A percentile compares a stretch with the other conserved stretches of the same genome.
Conservation (phyloP, 1,140 invertebrate species). For the Ceratosolen solmsi region DNA sequence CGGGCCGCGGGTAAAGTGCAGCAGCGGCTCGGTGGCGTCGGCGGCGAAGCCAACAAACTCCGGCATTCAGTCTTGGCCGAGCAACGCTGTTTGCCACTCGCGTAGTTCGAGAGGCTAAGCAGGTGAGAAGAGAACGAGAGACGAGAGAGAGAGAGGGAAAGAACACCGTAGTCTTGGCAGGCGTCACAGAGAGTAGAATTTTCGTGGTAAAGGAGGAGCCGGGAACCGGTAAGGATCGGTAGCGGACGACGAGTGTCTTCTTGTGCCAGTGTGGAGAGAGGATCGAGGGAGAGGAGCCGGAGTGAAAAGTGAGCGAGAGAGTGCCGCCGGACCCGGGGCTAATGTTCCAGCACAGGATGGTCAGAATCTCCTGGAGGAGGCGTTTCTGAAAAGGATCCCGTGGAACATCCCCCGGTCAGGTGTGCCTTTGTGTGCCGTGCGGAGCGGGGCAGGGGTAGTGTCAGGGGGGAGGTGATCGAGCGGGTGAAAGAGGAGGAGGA, state of each 20-base stretch:
- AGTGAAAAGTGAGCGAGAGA: background rate
- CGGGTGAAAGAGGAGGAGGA: background rate
- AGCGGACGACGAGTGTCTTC: background rate
- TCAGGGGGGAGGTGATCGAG: background rate
- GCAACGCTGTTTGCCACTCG: conserved; percentile 60
- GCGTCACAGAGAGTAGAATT: too few species aligned
- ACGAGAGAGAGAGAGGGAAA: background rate
- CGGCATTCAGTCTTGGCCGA: conserved; percentile 62
- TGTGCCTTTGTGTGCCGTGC: background rate
- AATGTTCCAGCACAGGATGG: background rate
- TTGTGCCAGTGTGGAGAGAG: background rate
- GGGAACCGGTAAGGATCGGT: conserved; percentile 41
- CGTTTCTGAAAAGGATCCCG: background rate
- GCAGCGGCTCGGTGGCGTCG: conserved; percentile 49
- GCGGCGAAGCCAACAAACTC: conserved; percentile 70
- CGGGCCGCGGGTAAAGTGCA: conserved; percentile 42
- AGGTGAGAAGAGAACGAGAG: background rate
- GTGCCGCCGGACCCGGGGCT: background rate
- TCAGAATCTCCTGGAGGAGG: background rate
- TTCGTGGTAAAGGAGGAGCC: conserved; percentile 59
- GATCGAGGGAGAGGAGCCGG: background rate
- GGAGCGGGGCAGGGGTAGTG: background rate
- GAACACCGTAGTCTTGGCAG: background rate
- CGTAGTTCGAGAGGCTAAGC: background rate
- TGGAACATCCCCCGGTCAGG: too few species aligned